Base-by-base conservation (phyloP, 1,140 invertebrate genomes). In the Agrilus planipennis region DNA sequence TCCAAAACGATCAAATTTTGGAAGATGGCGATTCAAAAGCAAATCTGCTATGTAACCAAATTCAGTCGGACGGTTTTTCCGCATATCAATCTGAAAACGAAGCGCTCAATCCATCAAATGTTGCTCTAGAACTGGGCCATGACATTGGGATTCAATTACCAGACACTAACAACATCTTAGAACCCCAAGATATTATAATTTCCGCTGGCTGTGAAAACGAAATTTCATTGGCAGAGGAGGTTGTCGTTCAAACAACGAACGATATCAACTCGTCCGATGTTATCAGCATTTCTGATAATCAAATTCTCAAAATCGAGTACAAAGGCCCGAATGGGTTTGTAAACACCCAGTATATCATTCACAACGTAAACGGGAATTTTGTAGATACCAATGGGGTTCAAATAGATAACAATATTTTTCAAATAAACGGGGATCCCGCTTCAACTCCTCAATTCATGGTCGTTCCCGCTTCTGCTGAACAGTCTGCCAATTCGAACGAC, bases 251-350 rank as follows among this genome's bases (percentile, higher is more conserved):
- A 41, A 4, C 28, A 42, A 35, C 22, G 7, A 35, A 27, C 2
- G 57, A 59, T 44, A 51, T 59, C 17, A 51, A 55, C 25, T 51
- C 51, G 1, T 48, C 32, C 7, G 48, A 53, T 34, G 41, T 58
- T 7, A 52, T 60, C 2, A 50, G 28, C 30, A 43, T 58, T 17
- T 45, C 49, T 23, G 52, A 58, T 18, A 52, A 51, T 34, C 52
- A 56, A 30, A 53, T 58, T 16, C 46, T 58, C 5, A 51, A 58
- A 42, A 58, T 58, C 10, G 46, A 56, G 27, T 59, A 55, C 30
- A 45, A 51, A 41, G 54, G 47, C 10, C 46, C 52, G 4, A 46
- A 55, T 18, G 57, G 57, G n/a, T 32, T 51, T 2, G 47, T 59
- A 12, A 59, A 57, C 36, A 55, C 52, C 22, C 51, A 60, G 20